Base-by-base conservation (phyloP, 2,797 vertebrate species). In the Alfaro cultratus region DNA sequence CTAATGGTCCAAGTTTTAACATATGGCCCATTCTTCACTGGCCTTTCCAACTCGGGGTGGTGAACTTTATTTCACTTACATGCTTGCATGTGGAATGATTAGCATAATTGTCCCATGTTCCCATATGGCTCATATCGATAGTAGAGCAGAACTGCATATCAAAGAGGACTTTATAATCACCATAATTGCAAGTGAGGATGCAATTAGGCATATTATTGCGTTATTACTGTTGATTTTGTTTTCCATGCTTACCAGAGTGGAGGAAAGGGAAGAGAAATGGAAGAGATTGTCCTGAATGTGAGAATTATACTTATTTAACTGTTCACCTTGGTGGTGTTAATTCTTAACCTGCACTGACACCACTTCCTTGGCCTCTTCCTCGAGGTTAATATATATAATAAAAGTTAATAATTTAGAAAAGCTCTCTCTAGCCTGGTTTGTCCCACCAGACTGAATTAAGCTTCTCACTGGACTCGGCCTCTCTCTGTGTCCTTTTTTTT, bases 351-450 rank as follows among this genome's bases (percentile, higher is more conserved):
- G 73, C 73, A 55, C 73, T 85, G 93, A 94, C 91, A 92, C 67
- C 2, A 80, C 89, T 95, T 95, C 93, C 93, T 88, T 49, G 74
- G 81, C 87, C 86, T 88, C 89, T 88, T 94, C 87, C 83, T 90
- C 80, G 90, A 94, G 94, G 95, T 95, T 94, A 95, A 95, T 91
- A 90, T 91, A 90, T 91, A 90, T 92, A 91, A 92, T 94, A 92
- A 94, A 93, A 91, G 90, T 90, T 89, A 93, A 93, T 93, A 64
- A 93, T 85, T 87, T 91, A 91, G 86, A 94, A 94, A 90, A 84
- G 87, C 86, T 83, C 86, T 91, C 82, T 83, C 86, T 89, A 83
- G 78, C 81, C 76, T 47, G 80, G 80, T 86, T 68, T 79, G 85
- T 90, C 91, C 85, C 88, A 87, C 84, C 78, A 91, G 88, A 92